phyloP scores from a whole-genome alignment of 2,888 invertebrate genomes.

The Sisyra nigra region DNA sequence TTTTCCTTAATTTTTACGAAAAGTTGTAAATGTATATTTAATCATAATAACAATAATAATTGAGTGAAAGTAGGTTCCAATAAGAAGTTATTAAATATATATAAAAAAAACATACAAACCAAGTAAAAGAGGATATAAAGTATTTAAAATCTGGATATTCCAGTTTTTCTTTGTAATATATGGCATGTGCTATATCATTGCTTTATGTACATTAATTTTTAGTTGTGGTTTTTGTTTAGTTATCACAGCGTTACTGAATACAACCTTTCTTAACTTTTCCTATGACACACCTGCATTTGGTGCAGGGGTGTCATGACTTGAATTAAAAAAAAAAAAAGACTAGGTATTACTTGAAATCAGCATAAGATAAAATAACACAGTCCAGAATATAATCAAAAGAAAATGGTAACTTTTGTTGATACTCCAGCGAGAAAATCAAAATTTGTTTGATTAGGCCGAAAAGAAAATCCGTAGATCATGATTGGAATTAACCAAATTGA shows the following conservation, averaged over 20 bases:
- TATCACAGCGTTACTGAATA: conserved; percentile 7
- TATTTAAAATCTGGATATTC: conserved; percentile 1
- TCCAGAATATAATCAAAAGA: neutral
- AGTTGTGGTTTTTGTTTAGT: conserved; percentile 2
- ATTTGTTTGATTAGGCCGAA: too few species aligned
- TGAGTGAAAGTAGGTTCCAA: too few species aligned
- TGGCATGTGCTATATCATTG: conserved; percentile 1
- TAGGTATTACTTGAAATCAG: too few species aligned
- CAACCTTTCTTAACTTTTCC: conserved; percentile 1
- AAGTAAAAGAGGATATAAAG: too few species aligned
- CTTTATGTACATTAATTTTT: conserved; percentile 3
- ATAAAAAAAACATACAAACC: too few species aligned
- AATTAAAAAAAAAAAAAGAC: neutral
- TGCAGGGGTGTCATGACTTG: neutral
- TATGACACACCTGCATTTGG: too few species aligned
- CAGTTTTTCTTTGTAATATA: neutral
- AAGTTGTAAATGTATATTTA: too few species aligned
- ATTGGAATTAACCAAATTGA: neutral
- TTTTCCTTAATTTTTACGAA: neutral
- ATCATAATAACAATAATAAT: too few species aligned
- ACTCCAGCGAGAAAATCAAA: neutral
- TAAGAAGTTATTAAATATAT: too few species aligned
- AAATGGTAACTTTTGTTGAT: neutral
- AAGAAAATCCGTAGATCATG: too few species aligned
- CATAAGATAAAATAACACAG: too few species aligned